Percentiles rank a stretch among this genome's conserved stretches.
phyloP scores from a whole-genome alignment of 2,888 invertebrate genomes.

The Ichneumoninae sp. region DNA sequence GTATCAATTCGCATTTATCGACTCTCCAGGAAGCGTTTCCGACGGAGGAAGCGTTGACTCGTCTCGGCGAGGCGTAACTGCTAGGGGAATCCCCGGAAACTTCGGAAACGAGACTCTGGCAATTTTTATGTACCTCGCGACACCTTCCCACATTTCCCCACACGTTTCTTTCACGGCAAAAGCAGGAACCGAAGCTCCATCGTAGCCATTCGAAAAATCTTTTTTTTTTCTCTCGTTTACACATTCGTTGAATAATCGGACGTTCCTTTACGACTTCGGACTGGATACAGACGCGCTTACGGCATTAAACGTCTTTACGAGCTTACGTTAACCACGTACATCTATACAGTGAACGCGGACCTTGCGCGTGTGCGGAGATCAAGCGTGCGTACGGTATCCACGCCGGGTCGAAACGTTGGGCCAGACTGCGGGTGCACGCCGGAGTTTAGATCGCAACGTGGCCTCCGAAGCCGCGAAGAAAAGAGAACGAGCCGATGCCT shows the following conservation, averaged over 20 bases:
- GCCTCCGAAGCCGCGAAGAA: slow-evolving; percentile 35
- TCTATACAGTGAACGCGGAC: not conserved
- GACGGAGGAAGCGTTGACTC: too few species aligned
- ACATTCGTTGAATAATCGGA: slow-evolving; percentile 10
- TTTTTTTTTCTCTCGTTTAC: not conserved
- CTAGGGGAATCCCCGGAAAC: slow-evolving; percentile 6
- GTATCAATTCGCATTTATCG: too few species aligned
- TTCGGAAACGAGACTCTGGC: slow-evolving; percentile 1
- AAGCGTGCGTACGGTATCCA: not conserved
- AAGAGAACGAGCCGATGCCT: slow-evolving; percentile 45
- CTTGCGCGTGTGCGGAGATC: not conserved
- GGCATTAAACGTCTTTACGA: slow-evolving; percentile 31
- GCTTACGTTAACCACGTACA: slow-evolving; percentile 36
- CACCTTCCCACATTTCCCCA: not conserved
- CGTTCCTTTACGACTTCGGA: slow-evolving; percentile 10
- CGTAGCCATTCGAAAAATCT: not conserved
- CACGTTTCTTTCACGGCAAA: slow-evolving; percentile 8
- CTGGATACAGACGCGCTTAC: slow-evolving; percentile 20
- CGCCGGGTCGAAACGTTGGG: slow-evolving; percentile 18
- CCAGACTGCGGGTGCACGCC: slow-evolving; percentile 34
- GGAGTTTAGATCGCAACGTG: not conserved
- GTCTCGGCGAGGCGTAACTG: not conserved
- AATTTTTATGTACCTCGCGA: not conserved
- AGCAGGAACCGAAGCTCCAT: not conserved
- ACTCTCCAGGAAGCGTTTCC: too few species aligned